phyloP scores from a whole-genome alignment of 37 sponge, comb jelly and placozoan genomes.

The Ephydatia muelleri region DNA sequence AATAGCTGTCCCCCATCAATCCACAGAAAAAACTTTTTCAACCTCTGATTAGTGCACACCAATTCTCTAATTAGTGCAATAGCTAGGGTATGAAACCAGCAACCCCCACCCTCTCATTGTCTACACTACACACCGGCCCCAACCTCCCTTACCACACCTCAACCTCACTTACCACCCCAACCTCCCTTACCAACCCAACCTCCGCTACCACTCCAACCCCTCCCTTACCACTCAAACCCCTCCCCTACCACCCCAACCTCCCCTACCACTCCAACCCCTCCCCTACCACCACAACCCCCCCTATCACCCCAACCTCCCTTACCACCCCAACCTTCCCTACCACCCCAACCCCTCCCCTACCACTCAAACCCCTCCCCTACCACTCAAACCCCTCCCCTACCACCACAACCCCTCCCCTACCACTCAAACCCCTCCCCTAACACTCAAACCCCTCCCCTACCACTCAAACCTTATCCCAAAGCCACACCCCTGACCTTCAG shows the following conservation, averaged over 20 bases:
- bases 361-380: background rate
- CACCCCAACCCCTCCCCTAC: background rate
- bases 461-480: background rate
- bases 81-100: too few species aligned
- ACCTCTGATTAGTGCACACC: too few species aligned
- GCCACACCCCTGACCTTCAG: background rate
- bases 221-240: background rate
- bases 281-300: background rate
- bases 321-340: background rate
- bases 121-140: too few species aligned
- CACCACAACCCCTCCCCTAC: background rate
- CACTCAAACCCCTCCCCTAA: background rate
- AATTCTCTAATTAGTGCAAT: too few species aligned
- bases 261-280: background rate
- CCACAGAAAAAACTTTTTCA: too few species aligned
- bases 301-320: background rate
- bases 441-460: background rate
- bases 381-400: background rate
- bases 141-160: too few species aligned
- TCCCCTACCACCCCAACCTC: background rate
- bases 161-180: too few species aligned
- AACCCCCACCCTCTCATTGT: too few species aligned
- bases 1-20: too few species aligned
- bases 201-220: too few species aligned
- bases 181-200: too few species aligned